Base-by-base conservation (phyloP, 2,888 invertebrate genomes). In the Eupithecia pulchellata region DNA sequence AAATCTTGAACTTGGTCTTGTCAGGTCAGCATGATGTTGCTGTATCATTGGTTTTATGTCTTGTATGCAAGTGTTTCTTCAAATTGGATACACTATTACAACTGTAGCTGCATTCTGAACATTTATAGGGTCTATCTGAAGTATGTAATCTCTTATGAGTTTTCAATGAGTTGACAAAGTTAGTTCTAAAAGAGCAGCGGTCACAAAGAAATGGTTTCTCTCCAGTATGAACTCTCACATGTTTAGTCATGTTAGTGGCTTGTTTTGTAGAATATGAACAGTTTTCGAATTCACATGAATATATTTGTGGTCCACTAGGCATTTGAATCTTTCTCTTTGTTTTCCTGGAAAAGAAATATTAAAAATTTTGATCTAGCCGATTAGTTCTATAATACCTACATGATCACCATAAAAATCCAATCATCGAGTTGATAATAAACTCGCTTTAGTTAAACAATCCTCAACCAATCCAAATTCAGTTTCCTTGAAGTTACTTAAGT, bases 201-300 rank as follows among this genome's bases (percentile, higher is more conserved):
- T 94, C 94, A 86, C 94, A 94, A 36, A 92, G 84, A 78, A 89
- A 94, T 2, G 91, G 94, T 66, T 91, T 92, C 70, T 94, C 92
- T 58, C 86, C 84, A 9, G 91, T 91, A 71, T 94, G 94, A 36
- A 85, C 88, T 75, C 94, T 84, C 81, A 86, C 91, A 74, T 94
- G 94, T 76, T 93, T 94, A 57, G 86, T 87, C n/a, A 94, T 84
- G 80, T 94, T 94, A 57, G 91, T 92, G 30, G 89, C 89, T 52
- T 91, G 79, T 83, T 95, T 95, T 73, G 95, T 91, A 73, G 89
- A 90, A 83, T 96, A 96, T 42, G 87, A 88, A 81, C 96, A 96
- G 57, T 91, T 88, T 75, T 92, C 90, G 77, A 88, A 91, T 74
- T 94, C 88, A 85, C 96, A 96, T 30, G 82, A 75, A 83, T 89